Conservation (phyloP, 2,888 invertebrate species). For the Cataglyphis rosenhaueri region DNA sequence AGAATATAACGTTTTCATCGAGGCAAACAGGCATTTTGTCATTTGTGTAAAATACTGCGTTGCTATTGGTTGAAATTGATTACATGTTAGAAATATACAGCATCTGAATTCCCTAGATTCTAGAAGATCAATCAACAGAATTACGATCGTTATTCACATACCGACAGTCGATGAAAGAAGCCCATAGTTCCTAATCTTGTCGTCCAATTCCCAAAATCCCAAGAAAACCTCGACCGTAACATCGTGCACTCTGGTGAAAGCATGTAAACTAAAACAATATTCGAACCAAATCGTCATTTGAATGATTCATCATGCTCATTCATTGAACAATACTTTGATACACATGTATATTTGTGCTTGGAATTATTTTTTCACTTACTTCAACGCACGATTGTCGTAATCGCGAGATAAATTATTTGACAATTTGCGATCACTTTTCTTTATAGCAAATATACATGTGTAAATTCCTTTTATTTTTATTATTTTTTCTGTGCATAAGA, state of each 20-base stretch:
- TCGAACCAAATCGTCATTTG: neutral
- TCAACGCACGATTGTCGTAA: neutral
- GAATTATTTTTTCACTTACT: constrained; percentile 12
- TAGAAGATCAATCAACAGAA: neutral
- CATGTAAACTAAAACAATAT: neutral
- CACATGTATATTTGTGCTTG: neutral
- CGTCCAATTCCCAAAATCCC: neutral
- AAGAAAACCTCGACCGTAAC: constrained; percentile 4
- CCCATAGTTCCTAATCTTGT: neutral
- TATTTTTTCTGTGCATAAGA: neutral
- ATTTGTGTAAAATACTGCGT: neutral
- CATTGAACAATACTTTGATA: neutral
- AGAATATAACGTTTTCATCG: constrained; percentile 5
- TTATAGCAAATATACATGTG: neutral
- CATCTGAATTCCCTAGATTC: neutral
- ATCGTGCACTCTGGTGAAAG: neutral
- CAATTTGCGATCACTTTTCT: neutral
- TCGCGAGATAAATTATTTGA: neutral
- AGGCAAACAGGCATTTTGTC: neutral
- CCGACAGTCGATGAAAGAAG: neutral
- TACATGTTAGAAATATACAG: neutral
- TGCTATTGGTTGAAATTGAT: neutral
- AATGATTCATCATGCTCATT: neutral
- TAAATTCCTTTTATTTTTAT: neutral
- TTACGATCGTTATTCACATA: neutral